Evolutionary conservation across 2,113 vertebrate genomes (phyloP).

Genomic region (Tragelaphus scriptus): DNA sequence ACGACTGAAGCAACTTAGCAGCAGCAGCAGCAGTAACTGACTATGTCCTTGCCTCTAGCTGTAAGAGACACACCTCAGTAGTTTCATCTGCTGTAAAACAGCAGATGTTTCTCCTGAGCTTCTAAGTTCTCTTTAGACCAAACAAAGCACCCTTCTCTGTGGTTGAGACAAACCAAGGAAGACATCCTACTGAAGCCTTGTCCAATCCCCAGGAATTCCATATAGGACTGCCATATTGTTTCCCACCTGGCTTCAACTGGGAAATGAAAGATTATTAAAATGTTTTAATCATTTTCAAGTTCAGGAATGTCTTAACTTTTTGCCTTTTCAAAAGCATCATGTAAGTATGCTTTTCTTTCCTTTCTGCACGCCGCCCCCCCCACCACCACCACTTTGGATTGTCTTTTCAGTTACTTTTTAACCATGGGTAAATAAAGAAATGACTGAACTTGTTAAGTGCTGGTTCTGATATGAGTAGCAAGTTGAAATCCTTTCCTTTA

Average conservation of each 20-base stretch:
- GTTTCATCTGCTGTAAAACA: background rate
- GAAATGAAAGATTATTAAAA: conserved; percentile 7
- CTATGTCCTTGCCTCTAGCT: background rate
- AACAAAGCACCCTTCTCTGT: conserved; percentile 20
- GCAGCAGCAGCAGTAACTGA: no score
- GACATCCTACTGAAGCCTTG: background rate
- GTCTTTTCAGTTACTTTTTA: background rate
- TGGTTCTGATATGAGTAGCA: background rate
- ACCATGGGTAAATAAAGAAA: background rate
- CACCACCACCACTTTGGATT: background rate
- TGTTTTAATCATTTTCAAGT: background rate
- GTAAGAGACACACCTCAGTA: background rate
- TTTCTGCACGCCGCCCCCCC: fast-evolving
- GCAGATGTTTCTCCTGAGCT: background rate
- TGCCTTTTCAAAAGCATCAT: background rate
- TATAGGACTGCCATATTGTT: background rate
- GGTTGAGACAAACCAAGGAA: background rate
- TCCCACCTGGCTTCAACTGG: background rate
- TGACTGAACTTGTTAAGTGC: background rate
- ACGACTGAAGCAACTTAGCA: no score
- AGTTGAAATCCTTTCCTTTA: background rate
- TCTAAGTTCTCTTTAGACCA: background rate
- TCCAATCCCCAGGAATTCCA: background rate
- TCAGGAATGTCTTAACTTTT: background rate
- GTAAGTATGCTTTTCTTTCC: background rate